A percentile compares a stretch with the other conserved stretches of the same genome.
Conservation (phyloP, 2,797 vertebrate species). For the Mus minutoides region DNA sequence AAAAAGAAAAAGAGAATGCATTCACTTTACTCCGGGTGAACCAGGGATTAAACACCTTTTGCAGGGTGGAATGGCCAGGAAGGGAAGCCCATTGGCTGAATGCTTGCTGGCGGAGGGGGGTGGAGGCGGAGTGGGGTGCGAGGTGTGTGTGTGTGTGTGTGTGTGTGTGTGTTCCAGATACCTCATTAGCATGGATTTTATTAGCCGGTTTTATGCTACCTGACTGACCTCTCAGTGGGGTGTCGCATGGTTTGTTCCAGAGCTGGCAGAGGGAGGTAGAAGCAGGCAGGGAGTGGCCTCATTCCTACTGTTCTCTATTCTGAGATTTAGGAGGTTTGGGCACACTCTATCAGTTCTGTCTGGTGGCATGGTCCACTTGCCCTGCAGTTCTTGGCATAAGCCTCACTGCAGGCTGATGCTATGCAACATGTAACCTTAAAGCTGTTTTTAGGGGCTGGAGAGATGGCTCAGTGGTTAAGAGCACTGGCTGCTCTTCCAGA, state of each 20-base stretch:
- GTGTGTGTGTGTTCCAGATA: too few relatives aligned
- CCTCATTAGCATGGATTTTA: not conserved
- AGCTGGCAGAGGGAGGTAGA: not conserved
- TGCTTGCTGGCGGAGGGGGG: too few relatives aligned
- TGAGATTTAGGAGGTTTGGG: not conserved
- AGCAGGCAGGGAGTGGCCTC: not conserved
- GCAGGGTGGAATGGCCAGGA: not conserved
- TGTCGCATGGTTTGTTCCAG: not conserved
- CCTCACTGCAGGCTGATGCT: not conserved
- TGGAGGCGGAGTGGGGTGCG: too few relatives aligned
- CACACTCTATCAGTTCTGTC: not conserved
- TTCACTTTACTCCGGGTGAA: not conserved
- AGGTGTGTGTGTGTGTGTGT: too few relatives aligned
- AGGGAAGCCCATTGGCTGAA: too few relatives aligned
- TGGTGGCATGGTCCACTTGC: not conserved
- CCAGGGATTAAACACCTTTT: not conserved
- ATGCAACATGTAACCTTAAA: not conserved
- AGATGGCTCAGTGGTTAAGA: too few relatives aligned
- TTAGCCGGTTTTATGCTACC: not conserved
- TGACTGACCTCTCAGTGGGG: not conserved
- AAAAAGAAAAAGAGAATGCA: too few relatives aligned
- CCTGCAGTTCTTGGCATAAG: not conserved
- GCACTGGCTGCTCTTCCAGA: too few relatives aligned
- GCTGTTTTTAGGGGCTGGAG: not conserved
- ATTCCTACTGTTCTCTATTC: not conserved